phyloP scores from a whole-genome alignment of 2,888 invertebrate genomes.

The Digitonthophagus gazella region DNA sequence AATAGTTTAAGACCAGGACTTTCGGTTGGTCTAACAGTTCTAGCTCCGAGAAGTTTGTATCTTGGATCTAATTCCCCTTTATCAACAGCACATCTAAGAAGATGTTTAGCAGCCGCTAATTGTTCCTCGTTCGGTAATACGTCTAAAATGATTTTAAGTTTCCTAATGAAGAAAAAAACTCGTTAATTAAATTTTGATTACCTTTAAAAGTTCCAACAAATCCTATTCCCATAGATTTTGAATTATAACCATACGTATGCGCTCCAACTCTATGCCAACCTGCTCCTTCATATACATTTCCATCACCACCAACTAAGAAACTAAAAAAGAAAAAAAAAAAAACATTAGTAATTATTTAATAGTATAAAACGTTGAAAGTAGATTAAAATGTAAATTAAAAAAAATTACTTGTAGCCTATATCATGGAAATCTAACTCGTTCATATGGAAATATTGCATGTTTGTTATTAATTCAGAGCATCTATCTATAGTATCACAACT shows the following conservation, averaged over 20 bases:
- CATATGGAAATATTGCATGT: conserved; percentile 57
- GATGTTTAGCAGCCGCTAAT: conserved; percentile 51
- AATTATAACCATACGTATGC: conserved; percentile 57
- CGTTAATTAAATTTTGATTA: conserved; percentile 32
- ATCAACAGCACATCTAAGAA: conserved; percentile 54
- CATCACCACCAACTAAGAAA: conserved; percentile 61
- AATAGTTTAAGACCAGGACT: conserved; percentile 59
- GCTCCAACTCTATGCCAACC: conserved; percentile 60
- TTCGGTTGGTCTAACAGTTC: conserved; percentile 54
- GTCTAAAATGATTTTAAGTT: conserved; percentile 39
- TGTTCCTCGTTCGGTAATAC: conserved; percentile 51
- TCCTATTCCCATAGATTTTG: conserved; percentile 56
- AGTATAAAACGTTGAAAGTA: too few relatives aligned
- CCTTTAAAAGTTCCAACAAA: conserved; percentile 59
- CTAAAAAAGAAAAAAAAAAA: conserved; percentile 44
- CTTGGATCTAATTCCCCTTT: conserved; percentile 50
- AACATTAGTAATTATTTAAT: not conserved
- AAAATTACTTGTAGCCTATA: conserved; percentile 61
- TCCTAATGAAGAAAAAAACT: conserved; percentile 5
- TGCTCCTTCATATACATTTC: conserved; percentile 60
- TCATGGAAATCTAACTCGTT: conserved; percentile 54
- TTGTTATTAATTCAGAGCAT: conserved; percentile 50
- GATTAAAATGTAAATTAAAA: too few relatives aligned
- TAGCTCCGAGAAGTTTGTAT: conserved; percentile 57
- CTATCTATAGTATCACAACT: conserved; percentile 50